These are phyloP conservation scores for Coremacera marginata DNA, from an alignment of 2,888 invertebrate genomes.

Conservation along the genomic window DNA sequence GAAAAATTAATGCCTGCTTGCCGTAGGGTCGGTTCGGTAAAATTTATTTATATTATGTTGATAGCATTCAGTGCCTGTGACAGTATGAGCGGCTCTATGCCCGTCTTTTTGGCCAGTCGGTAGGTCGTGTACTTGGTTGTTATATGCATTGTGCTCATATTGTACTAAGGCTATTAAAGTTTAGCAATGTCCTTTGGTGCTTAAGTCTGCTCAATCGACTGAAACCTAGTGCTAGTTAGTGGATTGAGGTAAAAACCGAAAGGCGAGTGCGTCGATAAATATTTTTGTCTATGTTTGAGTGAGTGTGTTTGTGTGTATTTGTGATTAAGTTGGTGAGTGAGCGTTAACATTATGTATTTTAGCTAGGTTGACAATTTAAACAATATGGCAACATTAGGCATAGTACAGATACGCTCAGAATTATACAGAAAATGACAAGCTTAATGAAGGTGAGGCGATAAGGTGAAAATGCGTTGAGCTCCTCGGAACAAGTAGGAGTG, in stretches of 20 bases:
- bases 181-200: not conserved
- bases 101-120: not conserved
- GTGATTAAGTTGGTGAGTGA: not conserved
- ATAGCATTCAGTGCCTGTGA: not conserved
- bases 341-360: too few species aligned
- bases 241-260: not conserved
- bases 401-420: too few species aligned
- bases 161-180: not conserved
- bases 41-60: slow-evolving; percentile 20
- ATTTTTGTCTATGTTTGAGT: not conserved
- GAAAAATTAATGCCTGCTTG: slow-evolving; percentile 11
- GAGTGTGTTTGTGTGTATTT: not conserved
- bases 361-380: too few species aligned
- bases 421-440: too few species aligned
- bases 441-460: too few species aligned
- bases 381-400: too few species aligned
- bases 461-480: too few species aligned
- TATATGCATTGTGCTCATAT: not conserved
- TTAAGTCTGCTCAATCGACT: not conserved
- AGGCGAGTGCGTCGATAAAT: too few species aligned
- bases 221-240: not conserved
- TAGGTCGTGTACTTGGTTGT: not conserved
- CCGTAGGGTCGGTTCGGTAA: not conserved
- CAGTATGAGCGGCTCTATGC: not conserved
- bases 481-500: too few species aligned